Percentiles rank a stretch among this genome's conserved stretches.
Conservation (phyloP, 2,888 invertebrate genomes). For the Zaprionus obscuricornis region DNA sequence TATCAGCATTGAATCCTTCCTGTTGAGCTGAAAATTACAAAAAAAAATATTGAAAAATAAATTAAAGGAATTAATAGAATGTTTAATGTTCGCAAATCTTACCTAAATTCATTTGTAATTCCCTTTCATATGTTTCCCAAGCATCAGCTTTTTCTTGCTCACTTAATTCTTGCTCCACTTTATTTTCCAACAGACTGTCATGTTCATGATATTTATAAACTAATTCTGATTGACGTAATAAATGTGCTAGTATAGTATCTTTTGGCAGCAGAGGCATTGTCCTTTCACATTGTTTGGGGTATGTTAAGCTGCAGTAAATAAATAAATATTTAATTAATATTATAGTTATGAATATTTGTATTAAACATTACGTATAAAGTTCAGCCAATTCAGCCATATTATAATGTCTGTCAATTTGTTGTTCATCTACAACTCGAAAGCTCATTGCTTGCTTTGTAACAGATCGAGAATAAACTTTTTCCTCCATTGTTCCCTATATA, state of each 20-base stretch:
- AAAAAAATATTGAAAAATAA: conserved; percentile 10
- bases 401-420: conserved; percentile 94
- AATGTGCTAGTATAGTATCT: conserved; percentile 88
- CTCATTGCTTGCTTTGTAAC: conserved; percentile 94
- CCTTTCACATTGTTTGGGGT: conserved; percentile 82
- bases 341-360: background rate
- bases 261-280: conserved; percentile 87
- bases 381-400: conserved; percentile 91
- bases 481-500: conserved; percentile 93
- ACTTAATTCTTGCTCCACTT: conserved; percentile 90
- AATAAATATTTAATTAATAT: background rate
- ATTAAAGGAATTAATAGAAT: background rate
- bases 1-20: conserved; percentile 50
- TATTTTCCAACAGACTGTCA: conserved; percentile 88
- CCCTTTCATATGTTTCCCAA: conserved; percentile 94
- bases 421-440: conserved; percentile 94
- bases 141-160: conserved; percentile 93
- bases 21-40: conserved; percentile 47
- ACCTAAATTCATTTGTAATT: conserved; percentile 83
- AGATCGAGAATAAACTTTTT: conserved; percentile 94
- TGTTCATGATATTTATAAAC: conserved; percentile 89
- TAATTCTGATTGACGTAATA: conserved; percentile 85
- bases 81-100: conserved; percentile 1
- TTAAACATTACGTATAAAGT: conserved; percentile 88
- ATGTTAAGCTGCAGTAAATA: conserved; percentile 85